Conservation (phyloP, 2,888 invertebrate genomes). For the Lochmaea capreae region DNA sequence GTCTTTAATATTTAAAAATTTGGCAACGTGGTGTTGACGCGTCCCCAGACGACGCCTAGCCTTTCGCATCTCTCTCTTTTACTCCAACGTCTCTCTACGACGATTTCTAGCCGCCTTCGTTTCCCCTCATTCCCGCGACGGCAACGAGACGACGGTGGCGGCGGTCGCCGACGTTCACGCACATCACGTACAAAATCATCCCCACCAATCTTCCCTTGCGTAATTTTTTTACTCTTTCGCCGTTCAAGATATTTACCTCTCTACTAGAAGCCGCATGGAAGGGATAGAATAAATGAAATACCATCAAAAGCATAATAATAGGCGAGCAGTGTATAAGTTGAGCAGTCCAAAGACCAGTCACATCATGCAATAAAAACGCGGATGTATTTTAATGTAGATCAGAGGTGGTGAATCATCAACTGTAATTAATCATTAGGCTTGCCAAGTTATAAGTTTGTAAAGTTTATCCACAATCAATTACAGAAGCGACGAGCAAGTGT, state of each 20-base stretch:
- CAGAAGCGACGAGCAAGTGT: too few species aligned
- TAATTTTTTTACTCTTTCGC: background rate
- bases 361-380: too few species aligned
- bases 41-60: conserved; percentile 16
- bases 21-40: conserved; percentile 5
- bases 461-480: too few species aligned
- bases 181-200: conserved; percentile 23
- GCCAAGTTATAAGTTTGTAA: too few species aligned
- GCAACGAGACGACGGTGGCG: conserved; percentile 21
- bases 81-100: background rate
- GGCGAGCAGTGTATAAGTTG: too few species aligned
- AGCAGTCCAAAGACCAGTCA: too few species aligned
- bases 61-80: background rate
- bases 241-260: background rate
- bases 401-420: too few species aligned
- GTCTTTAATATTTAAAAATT: conserved; percentile 3
- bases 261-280: background rate
- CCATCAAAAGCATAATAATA: too few species aligned
- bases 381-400: too few species aligned
- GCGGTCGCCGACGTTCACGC: conserved; percentile 18
- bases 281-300: too few species aligned
- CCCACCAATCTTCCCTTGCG: background rate
- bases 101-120: conserved; percentile 4
- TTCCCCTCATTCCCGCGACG: background rate
- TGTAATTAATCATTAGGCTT: too few species aligned